phyloP scores from a whole-genome alignment of 2,888 invertebrate species.

The Agrypnus murinus region DNA sequence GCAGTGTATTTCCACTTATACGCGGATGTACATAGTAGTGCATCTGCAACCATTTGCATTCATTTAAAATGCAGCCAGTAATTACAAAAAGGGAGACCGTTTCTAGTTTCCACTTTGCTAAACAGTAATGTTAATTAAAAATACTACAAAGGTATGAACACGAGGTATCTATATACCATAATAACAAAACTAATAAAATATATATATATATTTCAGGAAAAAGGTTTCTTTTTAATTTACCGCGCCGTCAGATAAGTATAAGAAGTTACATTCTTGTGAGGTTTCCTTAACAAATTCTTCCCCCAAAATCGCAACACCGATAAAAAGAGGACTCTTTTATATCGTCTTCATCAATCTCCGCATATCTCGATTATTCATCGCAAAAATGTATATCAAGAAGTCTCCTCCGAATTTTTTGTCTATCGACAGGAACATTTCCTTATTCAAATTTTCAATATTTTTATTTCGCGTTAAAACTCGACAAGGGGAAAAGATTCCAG shows the following conservation, averaged over 20 bases:
- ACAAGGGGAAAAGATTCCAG: conserved; percentile 11
- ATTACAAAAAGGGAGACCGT: not conserved
- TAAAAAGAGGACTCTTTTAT: conserved; percentile 10
- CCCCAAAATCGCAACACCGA: not conserved
- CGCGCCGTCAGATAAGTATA: no score
- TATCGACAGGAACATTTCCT: conserved; percentile 9
- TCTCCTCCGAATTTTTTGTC: conserved; percentile 7
- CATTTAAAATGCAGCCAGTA: not conserved
- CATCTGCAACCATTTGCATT: conserved; percentile 19
- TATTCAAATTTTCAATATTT: conserved; percentile 25
- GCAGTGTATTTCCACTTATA: conserved; percentile 17
- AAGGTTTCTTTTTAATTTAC: no score
- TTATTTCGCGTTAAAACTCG: conserved; percentile 15
- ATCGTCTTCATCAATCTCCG: conserved; percentile 16
- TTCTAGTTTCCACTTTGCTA: not conserved
- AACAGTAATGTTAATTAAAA: not conserved
- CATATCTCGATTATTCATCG: conserved; percentile 22
- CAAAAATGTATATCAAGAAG: conserved; percentile 16
- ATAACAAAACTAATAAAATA: no score
- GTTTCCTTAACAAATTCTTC: no score
- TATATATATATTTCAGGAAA: no score
- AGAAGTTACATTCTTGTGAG: no score
- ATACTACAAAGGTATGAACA: not conserved
- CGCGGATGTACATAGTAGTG: not conserved
- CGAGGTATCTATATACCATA: no score